Percentiles rank a stretch among this genome's conserved stretches.
Evolutionary conservation across 2,113 vertebrate species (phyloP).

Genomic region (Erpornis zantholeuca): DNA sequence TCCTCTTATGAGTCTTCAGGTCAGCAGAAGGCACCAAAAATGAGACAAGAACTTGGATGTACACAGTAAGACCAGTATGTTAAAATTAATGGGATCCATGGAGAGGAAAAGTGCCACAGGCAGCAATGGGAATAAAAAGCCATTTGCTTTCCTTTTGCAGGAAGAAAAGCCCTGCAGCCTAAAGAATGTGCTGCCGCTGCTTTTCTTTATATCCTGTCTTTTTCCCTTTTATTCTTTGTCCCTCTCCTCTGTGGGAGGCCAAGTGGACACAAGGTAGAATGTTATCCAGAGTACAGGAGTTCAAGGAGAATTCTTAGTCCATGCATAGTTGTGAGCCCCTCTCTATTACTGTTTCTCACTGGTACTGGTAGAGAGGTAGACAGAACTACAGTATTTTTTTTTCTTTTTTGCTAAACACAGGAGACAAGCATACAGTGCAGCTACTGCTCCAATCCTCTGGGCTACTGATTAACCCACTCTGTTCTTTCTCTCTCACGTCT

Average conservation of each 20-base stretch:
- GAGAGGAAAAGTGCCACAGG: neutral
- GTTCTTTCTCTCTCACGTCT: neutral
- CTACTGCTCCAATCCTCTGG: neutral
- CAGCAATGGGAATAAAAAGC: neutral
- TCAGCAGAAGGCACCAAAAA: slow-evolving; percentile 5
- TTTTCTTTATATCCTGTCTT: neutral
- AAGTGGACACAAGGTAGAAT: neutral
- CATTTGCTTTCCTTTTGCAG: neutral
- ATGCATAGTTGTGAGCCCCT: neutral
- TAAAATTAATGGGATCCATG: slow-evolving; percentile 34
- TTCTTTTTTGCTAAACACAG: neutral
- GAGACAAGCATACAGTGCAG: neutral
- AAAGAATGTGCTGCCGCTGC: neutral
- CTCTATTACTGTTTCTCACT: neutral
- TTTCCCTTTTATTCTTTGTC: neutral
- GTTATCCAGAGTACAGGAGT: neutral
- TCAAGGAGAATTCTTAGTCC: neutral
- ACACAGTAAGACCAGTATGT: neutral
- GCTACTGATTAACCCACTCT: neutral
- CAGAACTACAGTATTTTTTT: neutral
- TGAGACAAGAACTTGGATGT: neutral
- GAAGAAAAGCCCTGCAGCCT: neutral
- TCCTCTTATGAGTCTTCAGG: neutral
- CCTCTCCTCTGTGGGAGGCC: neutral
- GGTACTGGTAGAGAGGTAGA: neutral